A percentile compares a stretch with the other conserved stretches of the same genome.
Evolutionary conservation across 2,888 invertebrate species (phyloP).

Genomic region (Drosophila mimetica): DNA sequence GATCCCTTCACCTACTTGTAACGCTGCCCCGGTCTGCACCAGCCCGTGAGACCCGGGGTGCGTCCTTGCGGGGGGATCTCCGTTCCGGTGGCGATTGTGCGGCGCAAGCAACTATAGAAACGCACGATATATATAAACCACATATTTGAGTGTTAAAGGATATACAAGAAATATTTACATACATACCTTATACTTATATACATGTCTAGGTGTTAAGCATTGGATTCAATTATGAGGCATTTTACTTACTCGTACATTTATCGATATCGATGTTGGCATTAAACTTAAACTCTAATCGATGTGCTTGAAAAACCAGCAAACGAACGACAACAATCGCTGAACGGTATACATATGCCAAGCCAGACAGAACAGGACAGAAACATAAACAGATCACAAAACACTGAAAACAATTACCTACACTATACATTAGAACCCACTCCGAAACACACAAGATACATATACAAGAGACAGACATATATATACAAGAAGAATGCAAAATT

Average conservation of each 20-base stretch:
- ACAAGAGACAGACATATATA: conserved; percentile 51
- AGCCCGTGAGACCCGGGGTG: conserved; percentile 69
- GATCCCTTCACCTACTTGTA: conserved; percentile 18
- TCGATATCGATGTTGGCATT: conserved; percentile 62
- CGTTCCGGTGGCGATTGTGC: not conserved
- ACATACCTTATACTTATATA: conserved; percentile 49
- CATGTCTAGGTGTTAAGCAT: conserved; percentile 74
- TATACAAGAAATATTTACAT: conserved; percentile 38
- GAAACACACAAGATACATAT: conserved; percentile 41
- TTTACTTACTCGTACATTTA: conserved; percentile 58
- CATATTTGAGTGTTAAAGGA: conserved; percentile 55
- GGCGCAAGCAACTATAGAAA: conserved; percentile 31
- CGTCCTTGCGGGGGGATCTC: conserved; percentile 38
- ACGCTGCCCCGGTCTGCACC: conserved; percentile 63
- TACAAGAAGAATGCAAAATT: conserved; percentile 58
- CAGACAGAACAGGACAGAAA: conserved; percentile 28
- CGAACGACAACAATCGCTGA: conserved; percentile 52
- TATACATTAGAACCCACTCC: not conserved
- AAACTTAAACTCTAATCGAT: conserved; percentile 50
- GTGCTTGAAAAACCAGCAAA: conserved; percentile 63
- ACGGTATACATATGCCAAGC: conserved; percentile 73
- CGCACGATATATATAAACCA: conserved; percentile 38
- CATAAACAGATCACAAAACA: conserved; percentile 10
- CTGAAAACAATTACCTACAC: not conserved
- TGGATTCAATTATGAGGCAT: conserved; percentile 68